Conservation (phyloP, 2,797 vertebrate species). For the Otolemur crassicaudatus region DNA sequence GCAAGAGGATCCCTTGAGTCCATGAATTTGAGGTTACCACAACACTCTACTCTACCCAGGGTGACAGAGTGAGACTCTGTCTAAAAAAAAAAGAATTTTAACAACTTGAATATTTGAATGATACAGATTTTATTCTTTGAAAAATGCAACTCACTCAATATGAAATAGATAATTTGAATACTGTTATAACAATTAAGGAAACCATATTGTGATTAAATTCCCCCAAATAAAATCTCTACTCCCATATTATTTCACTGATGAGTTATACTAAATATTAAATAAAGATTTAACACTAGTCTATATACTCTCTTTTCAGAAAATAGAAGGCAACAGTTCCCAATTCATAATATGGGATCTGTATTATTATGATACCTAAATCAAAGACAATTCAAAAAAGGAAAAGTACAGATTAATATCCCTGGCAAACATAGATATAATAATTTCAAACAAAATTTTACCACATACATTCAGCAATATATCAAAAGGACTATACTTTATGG, state of each 20-base stretch:
- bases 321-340: not conserved
- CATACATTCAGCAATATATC: not conserved
- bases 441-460: not conserved
- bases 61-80: too few species aligned
- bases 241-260: not conserved
- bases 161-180: not conserved
- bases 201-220: not conserved
- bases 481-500: not conserved
- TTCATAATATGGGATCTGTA: not conserved
- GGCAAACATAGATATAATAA: not conserved
- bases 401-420: not conserved
- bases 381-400: not conserved
- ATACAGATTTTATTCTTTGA: not conserved
- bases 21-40: too few species aligned
- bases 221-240: not conserved
- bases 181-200: not conserved
- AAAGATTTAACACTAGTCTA: not conserved
- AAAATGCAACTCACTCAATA: not conserved
- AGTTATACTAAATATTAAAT: not conserved
- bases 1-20: too few species aligned
- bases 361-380: not conserved
- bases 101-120: not conserved
- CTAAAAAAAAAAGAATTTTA: not conserved
- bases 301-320: not conserved
- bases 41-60: too few species aligned